phyloP scores from a whole-genome alignment of 2,888 invertebrate species.

The Linyphia triangularis region DNA sequence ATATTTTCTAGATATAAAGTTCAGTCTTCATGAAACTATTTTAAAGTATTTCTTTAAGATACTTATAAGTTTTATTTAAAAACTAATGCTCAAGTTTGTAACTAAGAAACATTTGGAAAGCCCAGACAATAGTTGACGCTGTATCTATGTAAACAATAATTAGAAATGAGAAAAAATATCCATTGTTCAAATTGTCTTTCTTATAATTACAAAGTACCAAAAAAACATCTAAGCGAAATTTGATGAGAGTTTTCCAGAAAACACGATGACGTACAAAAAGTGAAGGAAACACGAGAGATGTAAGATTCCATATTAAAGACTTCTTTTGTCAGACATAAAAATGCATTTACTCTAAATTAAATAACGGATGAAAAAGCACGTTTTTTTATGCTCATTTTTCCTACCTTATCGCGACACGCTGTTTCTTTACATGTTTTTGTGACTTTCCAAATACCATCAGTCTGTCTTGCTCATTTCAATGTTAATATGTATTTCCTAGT shows the following conservation, averaged over 20 bases:
- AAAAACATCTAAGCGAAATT: conserved; percentile 61
- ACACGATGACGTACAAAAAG: conserved; percentile 37
- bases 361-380: conserved; percentile 38
- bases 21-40: too few relatives aligned
- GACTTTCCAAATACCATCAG: conserved; percentile 7
- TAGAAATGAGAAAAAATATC: conserved; percentile 42
- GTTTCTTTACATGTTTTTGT: conserved; percentile 34
- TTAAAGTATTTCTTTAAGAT: too few relatives aligned
- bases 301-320: conserved; percentile 65
- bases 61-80: too few relatives aligned
- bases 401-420: neutral
- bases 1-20: too few relatives aligned
- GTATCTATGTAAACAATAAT: conserved; percentile 43
- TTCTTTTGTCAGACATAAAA: conserved; percentile 50
- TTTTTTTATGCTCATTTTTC: conserved; percentile 24
- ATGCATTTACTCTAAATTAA: conserved; percentile 61
- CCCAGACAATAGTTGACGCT: conserved; percentile 8
- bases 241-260: conserved; percentile 46
- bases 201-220: conserved; percentile 49
- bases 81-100: neutral
- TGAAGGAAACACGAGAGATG: conserved; percentile 20
- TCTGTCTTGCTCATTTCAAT: conserved; percentile 14
- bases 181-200: conserved; percentile 31
- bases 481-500: conserved; percentile 31
- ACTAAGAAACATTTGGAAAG: neutral